Evolutionary conservation across 2,888 invertebrate genomes (phyloP), one percentile per base, ranked within the genome.

Genomic region (Aethes cnicana): DNA sequence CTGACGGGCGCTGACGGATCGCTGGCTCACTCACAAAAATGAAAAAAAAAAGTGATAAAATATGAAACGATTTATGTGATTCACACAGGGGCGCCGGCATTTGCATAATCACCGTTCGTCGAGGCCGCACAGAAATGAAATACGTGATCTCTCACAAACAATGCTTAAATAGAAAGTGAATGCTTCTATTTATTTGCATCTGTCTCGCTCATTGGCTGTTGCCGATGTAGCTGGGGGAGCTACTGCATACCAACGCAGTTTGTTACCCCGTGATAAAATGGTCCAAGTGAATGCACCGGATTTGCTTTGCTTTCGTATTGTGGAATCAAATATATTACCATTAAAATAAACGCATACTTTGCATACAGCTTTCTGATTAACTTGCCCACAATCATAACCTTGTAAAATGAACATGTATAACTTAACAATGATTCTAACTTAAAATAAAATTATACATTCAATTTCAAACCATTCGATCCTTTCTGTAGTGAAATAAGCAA

Each of bases 31-130:
- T 16, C 48, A 54, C 72, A 66, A 73, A 79, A 81, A 80, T 78
- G 72, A 75, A 76, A 77, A 79, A n/a, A n/a, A 81, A 80, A 76
- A 75, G 72, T 80, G 76, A 79, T 81, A 81, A 83, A 83, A 84
- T 80, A 78, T 80, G 73, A 81, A 80, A 81, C 77, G 82, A 80
- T 84, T 85, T 84, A 82, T 81, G 76, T 76, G 77, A 80, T 78
- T 81, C 75, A 72, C 67, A 65, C 68, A 69, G 61, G 71, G 74
- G 70, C 68, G 73, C 67, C 57, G 58, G 64, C 66, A 84, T 85
- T 82, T 83, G 66, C 84, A 84, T 85, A 84, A 84, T 85, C 81
- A 83, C 78, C 74, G 69, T 60, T 69, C 68, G 63, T 64, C 63
- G 69, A 61, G 68, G 66, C 63, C 66, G 64, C 70, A 64, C 69